phyloP scores from a whole-genome alignment of 2,888 invertebrate genomes.

The Drosophila trichaetosa region DNA sequence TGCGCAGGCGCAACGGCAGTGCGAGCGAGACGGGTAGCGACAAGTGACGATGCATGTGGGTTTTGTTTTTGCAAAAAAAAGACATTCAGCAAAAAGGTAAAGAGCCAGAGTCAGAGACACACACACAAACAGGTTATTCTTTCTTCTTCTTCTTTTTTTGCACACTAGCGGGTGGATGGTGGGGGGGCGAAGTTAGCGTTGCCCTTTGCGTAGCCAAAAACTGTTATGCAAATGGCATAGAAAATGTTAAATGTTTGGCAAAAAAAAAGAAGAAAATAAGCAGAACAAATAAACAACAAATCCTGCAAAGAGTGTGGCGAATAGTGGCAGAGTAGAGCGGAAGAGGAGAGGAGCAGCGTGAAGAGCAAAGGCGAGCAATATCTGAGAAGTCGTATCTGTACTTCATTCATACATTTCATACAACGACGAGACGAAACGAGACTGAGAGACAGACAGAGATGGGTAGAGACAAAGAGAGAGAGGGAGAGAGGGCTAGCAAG shows the following conservation, averaged over 20 bases:
- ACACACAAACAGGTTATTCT: constrained; percentile 65
- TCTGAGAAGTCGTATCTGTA: constrained; percentile 60
- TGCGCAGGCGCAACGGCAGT: constrained; percentile 36
- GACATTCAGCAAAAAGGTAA: constrained; percentile 49
- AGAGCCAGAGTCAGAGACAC: constrained; percentile 37
- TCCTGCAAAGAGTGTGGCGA: constrained; percentile 50
- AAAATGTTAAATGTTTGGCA: constrained; percentile 43
- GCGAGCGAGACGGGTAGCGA: constrained; percentile 10
- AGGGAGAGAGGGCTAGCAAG: constrained; percentile 9
- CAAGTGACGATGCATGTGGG: constrained; percentile 67
- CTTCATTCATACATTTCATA: constrained; percentile 73
- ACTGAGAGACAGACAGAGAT: background rate
- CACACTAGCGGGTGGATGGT: constrained; percentile 21
- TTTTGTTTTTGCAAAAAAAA: constrained; percentile 68
- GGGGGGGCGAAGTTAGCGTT: constrained; percentile 2
- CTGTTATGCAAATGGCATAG: constrained; percentile 53
- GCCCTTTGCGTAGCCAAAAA: constrained; percentile 36
- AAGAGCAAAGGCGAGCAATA: constrained; percentile 17
- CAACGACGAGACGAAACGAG: constrained; percentile 4
- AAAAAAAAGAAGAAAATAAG: background rate
- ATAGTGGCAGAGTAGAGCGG: background rate
- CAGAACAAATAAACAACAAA: background rate
- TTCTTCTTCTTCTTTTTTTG: constrained; percentile 30
- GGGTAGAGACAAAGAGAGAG: constrained; percentile 34
- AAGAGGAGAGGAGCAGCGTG: background rate